Evolutionary conservation across 2,888 invertebrate genomes (phyloP), one percentile per base, ranked within the genome.

Genomic region (Rhingia campestris): DNA sequence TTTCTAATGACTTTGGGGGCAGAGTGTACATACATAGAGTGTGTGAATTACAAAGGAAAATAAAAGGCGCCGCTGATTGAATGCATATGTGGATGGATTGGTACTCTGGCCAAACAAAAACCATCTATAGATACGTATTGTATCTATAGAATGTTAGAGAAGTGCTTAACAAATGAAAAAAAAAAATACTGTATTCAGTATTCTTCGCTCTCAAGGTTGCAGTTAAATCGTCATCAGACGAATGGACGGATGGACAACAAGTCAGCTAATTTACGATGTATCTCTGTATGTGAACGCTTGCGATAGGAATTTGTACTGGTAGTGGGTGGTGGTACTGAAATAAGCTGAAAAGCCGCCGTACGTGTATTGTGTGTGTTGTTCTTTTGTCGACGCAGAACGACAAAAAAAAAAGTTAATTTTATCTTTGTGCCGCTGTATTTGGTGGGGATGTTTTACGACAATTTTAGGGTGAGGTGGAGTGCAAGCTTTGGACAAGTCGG

Each of bases 51-150:
- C 80, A 82, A 73, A 58, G 56, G 56, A 79, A 67, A 67, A 77
- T 61, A 63, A 82, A 84, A 77, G 77, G 82, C 69, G 77, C 84
- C 79, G 84, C 74, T 84, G 74, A 84, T 84, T 84, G 80, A 84
- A 84, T 84, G 82, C 79, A 84, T 66, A 79, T 79, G 63, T 74
- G 61, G 61, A 67, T 51, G 54, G 66, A 67, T 70, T 58, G 63
- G 54, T 81, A 63, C 64, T 53, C 64, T 59, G 37, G 51, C 56
- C 51, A 32, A 43, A 49, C 53, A 53, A 43, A 49, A 61, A 9
- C 61, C 51, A 33, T 75, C 72, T 66, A 70, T 49, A 59, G 66
- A 61, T 72, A 43, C 64, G 33, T 51, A 22, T 63, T 64, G 53
- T 75, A 58, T 58, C 37, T 75, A 73, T 63, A 73, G 67, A 77